Conservation (phyloP, 2,113 vertebrate species). For the Glaucomys volans region DNA sequence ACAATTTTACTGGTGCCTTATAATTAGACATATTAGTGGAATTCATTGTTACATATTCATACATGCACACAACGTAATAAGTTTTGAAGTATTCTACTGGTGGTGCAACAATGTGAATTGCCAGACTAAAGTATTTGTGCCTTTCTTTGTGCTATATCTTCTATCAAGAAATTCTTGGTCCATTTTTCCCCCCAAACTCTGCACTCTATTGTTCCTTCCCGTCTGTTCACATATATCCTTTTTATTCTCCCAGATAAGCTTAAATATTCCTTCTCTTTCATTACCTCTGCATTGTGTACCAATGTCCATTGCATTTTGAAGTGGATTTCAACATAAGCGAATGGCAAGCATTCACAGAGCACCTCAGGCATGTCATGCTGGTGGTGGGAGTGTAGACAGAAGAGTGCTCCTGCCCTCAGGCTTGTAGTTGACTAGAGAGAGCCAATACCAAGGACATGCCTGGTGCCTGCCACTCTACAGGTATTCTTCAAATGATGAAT, state of each 20-base stretch:
- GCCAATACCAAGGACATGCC: background rate
- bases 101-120: background rate
- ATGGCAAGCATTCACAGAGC: background rate
- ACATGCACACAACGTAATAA: too few relatives aligned
- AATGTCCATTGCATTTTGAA: background rate
- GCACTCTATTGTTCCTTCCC: background rate
- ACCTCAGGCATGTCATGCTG: rapidly evolving
- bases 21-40: too few relatives aligned
- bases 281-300: background rate
- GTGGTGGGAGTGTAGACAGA: background rate
- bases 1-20: too few relatives aligned
- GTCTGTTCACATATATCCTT: background rate
- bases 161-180: background rate
- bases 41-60: too few relatives aligned
- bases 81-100: background rate
- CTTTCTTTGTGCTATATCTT: background rate
- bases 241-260: background rate
- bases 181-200: background rate
- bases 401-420: background rate
- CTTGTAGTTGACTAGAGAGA: background rate
- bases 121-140: background rate
- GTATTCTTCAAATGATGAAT: background rate
- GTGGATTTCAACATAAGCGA: background rate
- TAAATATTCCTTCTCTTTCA: background rate
- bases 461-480: too few relatives aligned